Percentiles rank a stretch among this genome's conserved stretches.
Conservation (phyloP, 2,888 invertebrate genomes). For the Perizoma flavofasciatum region DNA sequence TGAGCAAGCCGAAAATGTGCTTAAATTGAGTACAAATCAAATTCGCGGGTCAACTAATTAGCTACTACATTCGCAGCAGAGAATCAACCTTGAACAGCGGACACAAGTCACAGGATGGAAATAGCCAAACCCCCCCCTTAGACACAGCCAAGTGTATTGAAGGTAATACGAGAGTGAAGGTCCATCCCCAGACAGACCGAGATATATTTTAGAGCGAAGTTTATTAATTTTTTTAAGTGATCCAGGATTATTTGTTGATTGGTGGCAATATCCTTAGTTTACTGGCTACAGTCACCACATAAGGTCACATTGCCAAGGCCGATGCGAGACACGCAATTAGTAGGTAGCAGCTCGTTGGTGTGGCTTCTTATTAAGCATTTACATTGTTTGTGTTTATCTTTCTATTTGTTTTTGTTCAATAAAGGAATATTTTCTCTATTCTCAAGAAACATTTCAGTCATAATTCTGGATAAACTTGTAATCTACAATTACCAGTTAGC, state of each 20-base stretch:
- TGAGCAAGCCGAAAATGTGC: no score
- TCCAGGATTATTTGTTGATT: constrained; percentile 34
- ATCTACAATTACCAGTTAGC: no score
- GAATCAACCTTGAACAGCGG: constrained; percentile 12
- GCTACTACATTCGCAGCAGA: no score
- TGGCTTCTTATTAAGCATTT: constrained; percentile 51
- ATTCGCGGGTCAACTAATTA: no score
- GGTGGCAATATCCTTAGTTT: constrained; percentile 60
- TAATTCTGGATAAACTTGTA: no score
- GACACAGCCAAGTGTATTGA: neutral
- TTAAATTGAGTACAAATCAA: no score
- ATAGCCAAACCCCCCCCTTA: constrained; percentile 8
- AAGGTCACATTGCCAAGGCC: constrained; percentile 64
- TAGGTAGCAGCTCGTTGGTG: constrained; percentile 53
- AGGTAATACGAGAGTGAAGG: constrained; percentile 6
- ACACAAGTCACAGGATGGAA: constrained; percentile 9
- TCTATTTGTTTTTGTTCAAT: neutral
- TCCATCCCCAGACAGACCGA: constrained; percentile 3
- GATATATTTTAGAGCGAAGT: neutral
- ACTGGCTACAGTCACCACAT: constrained; percentile 42
- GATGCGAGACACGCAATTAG: constrained; percentile 61
- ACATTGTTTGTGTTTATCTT: neutral
- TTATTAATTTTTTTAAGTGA: constrained; percentile 27
- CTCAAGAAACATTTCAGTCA: no score
- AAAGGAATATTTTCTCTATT: no score